Percentiles rank a stretch among this genome's conserved stretches.
Evolutionary conservation across 2,113 vertebrate genomes (phyloP).

Genomic region (Melanostigma gelatinosum): DNA sequence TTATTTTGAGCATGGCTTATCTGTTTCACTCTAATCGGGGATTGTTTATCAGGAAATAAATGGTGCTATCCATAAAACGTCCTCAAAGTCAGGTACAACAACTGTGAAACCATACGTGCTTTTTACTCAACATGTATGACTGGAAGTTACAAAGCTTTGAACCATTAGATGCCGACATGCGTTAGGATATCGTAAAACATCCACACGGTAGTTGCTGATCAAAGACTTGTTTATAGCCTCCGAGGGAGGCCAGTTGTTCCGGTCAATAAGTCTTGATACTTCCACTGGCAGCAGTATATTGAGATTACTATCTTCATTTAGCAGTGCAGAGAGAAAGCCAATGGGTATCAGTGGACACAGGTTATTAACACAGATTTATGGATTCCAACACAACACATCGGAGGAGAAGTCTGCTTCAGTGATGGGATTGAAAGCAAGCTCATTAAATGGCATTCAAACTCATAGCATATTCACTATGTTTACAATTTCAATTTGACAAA

Average conservation of each 20-base stretch:
- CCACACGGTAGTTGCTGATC: slow-evolving; percentile 33
- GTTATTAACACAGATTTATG: slow-evolving; percentile 67
- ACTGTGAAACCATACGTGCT: neutral
- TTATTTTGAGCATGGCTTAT: slow-evolving; percentile 42
- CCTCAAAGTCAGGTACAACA: neutral
- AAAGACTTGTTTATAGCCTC: slow-evolving; percentile 52
- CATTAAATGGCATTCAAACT: slow-evolving; percentile 66
- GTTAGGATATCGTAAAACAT: slow-evolving; percentile 51
- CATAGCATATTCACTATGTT: slow-evolving; percentile 45
- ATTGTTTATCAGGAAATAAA: slow-evolving; percentile 16
- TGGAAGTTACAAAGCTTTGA: slow-evolving; percentile 16
- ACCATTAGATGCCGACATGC: slow-evolving; percentile 24
- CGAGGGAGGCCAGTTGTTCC: slow-evolving; percentile 44
- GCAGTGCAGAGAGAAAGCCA: slow-evolving; percentile 60
- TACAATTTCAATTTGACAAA: slow-evolving; percentile 57
- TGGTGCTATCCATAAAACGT: neutral
- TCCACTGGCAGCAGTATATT: slow-evolving; percentile 55
- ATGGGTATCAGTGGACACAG: slow-evolving; percentile 64
- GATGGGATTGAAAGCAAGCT: slow-evolving; percentile 49
- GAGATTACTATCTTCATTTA: slow-evolving; percentile 72
- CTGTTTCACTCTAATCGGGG: slow-evolving; percentile 11
- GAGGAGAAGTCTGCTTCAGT: slow-evolving; percentile 49
- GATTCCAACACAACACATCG: slow-evolving; percentile 52
- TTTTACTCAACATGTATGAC: neutral
- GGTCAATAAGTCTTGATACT: slow-evolving; percentile 60